These are phyloP conservation scores for Narcine bancroftii DNA, from an alignment of 2,113 vertebrate genomes.

Conservation along the genomic window DNA sequence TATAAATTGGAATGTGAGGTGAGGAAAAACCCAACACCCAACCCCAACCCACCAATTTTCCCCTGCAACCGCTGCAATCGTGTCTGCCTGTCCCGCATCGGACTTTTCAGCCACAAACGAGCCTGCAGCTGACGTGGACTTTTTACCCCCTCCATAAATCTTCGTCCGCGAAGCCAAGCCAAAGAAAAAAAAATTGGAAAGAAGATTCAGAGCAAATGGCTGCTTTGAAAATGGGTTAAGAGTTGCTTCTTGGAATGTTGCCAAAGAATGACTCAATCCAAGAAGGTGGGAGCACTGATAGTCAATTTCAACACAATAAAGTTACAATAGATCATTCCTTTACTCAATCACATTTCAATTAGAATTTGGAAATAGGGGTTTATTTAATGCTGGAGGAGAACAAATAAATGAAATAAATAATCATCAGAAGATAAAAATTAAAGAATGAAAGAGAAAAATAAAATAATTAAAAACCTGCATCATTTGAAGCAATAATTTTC, in stretches of 20 bases:
- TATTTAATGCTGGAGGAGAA: not conserved
- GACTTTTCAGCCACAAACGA: too few relatives aligned
- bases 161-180: too few relatives aligned
- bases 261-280: not conserved
- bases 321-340: not conserved
- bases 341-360: not conserved
- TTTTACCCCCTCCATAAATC: too few relatives aligned
- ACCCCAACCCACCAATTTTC: too few relatives aligned
- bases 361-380: not conserved
- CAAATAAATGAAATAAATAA: not conserved
- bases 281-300: not conserved
- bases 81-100: too few relatives aligned
- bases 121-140: too few relatives aligned
- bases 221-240: not conserved
- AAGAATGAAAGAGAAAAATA: not conserved
- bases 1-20: too few relatives aligned
- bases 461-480: not conserved
- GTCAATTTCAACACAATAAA: not conserved
- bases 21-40: too few relatives aligned
- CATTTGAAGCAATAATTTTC: not conserved
- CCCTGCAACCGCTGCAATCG: too few relatives aligned
- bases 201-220: not conserved
- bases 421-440: not conserved
- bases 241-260: not conserved
- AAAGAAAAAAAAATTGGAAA: not conserved